Evolutionary conservation across 92 coral and sea anemone genomes (phyloP), one percentile per base, ranked within the genome.

Genomic region (Diadumene lineata): DNA sequence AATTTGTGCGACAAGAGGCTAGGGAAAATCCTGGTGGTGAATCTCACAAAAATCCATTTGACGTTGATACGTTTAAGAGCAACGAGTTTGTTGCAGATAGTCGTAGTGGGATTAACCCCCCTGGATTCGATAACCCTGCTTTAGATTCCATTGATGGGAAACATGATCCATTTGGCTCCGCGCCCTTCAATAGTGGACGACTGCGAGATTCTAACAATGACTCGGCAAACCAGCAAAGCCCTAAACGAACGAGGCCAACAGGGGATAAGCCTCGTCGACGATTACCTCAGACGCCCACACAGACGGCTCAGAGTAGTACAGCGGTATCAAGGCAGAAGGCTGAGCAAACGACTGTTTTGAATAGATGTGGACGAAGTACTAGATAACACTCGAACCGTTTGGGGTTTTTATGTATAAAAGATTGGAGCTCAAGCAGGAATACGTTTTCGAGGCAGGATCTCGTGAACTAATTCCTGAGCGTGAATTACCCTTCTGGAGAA

Each of bases 81-180:
- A 25, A 43, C 56, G 31, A 34, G 78, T 27, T 34, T 43, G 32
- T 38, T 38, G 66, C 32, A 0, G 32, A 18, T 24, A 74, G 56
- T 21, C 6, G 23, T 11, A 19, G 56, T 31, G 43, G 30, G 23
- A 0, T 44, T 2, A 31, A 8, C 1, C 32, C 31, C 22, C 29
- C 86, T 2, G 90, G 92, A 19, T 72, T 84, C 24, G 90, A 73
- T 9, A 90, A 90, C 34, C 89, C 87, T 1, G 96, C 87, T 11
- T 85, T 79, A 1, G 79, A 69, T 38, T 77, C 83, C n/a, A 26
- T 66, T 32, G 90, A 87, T 34, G 87, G 60, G 21, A 69, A 73
- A 16, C 92, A 83, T 25, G 97, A 91, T 46, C 97, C 97, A 8
- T 91, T 91, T 64, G 85, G 92, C 18, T 87, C 90, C 11, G 97